phyloP scores from a whole-genome alignment of 2,113 vertebrate genomes.

The Eleginops maclovinus region DNA sequence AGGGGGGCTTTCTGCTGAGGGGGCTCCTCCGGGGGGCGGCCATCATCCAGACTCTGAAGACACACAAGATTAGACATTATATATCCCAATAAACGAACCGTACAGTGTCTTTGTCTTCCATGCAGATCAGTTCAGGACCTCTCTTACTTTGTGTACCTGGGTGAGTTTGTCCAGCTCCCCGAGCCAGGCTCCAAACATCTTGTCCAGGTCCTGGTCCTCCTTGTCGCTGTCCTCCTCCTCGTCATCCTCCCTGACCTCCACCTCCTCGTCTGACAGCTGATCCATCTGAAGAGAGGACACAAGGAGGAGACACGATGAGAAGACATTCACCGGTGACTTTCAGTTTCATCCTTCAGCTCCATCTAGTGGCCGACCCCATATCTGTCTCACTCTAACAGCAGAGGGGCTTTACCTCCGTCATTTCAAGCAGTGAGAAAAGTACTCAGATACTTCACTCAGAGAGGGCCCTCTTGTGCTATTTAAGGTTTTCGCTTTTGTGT shows the following conservation, averaged over 20 bases:
- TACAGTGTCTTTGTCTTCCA: too few relatives aligned
- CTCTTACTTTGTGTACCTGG: conserved; percentile 58
- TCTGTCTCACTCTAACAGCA: not conserved
- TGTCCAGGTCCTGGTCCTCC: conserved; percentile 98
- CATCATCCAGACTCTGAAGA: conserved; percentile 93
- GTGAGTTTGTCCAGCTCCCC: conserved; percentile 86
- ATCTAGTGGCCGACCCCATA: conserved; percentile 18
- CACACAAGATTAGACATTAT: not conserved
- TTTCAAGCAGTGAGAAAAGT: too few relatives aligned
- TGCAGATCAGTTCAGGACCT: too few relatives aligned
- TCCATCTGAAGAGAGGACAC: conserved; percentile 92
- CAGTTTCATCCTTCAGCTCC: not conserved
- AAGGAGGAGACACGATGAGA: not conserved
- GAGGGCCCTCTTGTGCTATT: too few relatives aligned
- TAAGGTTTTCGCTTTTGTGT: too few relatives aligned
- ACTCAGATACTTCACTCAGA: too few relatives aligned
- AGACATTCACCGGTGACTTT: not conserved
- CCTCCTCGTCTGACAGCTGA: conserved; percentile 95
- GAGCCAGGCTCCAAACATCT: conserved; percentile 99
- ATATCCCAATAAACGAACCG: too few relatives aligned
- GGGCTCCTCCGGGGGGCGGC: conserved; percentile 85
- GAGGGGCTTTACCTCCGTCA: too few relatives aligned
- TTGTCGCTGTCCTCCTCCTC: conserved; percentile 98
- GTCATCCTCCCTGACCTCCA: conserved; percentile 88
- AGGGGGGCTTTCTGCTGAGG: conserved; percentile 92